Conservation (phyloP, 2,888 invertebrate genomes). For the Xiphydria camelus region DNA sequence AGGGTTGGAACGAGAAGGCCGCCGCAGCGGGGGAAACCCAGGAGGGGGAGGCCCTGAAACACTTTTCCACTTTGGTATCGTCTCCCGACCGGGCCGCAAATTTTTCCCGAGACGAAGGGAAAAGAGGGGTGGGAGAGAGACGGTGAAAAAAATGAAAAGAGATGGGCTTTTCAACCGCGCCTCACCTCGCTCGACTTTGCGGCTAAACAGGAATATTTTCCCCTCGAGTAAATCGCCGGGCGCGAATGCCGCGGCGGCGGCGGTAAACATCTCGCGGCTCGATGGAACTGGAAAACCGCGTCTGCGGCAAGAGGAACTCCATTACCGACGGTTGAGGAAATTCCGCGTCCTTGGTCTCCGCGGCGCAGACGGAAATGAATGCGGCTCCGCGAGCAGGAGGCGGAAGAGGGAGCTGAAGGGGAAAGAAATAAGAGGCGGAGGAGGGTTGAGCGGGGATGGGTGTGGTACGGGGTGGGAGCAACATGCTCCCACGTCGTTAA, state of each 20-base stretch:
- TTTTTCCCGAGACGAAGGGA: too few species aligned
- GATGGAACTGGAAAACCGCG: slow-evolving; percentile 19
- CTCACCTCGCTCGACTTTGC: too few species aligned
- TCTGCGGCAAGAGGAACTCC: slow-evolving; percentile 51
- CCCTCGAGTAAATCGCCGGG: slow-evolving; percentile 45
- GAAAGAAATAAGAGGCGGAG: slow-evolving; percentile 17
- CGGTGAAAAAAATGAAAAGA: too few species aligned
- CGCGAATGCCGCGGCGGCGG: slow-evolving; percentile 14
- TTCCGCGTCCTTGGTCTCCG: slow-evolving; percentile 22
- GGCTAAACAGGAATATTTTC: slow-evolving; percentile 30
- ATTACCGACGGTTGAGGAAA: slow-evolving; percentile 46
- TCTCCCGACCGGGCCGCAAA: too few species aligned
- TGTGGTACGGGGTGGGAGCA: slow-evolving; percentile 9
- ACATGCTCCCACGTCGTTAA: slow-evolving; percentile 30
- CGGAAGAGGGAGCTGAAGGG: slow-evolving; percentile 13
- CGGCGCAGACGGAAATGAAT: slow-evolving; percentile 40
- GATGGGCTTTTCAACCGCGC: too few species aligned
- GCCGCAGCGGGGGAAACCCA: too few species aligned
- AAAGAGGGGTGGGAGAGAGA: too few species aligned
- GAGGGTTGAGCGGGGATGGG: slow-evolving; percentile 22
- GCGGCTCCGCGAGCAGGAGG: slow-evolving; percentile 18
- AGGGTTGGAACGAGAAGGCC: too few species aligned
- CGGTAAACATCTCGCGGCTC: slow-evolving; percentile 20
- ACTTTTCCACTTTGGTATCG: too few species aligned
- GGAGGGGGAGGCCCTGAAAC: too few species aligned